Evolutionary conservation across 2,888 invertebrate species (phyloP).

Genomic region (Erynnis tages): DNA sequence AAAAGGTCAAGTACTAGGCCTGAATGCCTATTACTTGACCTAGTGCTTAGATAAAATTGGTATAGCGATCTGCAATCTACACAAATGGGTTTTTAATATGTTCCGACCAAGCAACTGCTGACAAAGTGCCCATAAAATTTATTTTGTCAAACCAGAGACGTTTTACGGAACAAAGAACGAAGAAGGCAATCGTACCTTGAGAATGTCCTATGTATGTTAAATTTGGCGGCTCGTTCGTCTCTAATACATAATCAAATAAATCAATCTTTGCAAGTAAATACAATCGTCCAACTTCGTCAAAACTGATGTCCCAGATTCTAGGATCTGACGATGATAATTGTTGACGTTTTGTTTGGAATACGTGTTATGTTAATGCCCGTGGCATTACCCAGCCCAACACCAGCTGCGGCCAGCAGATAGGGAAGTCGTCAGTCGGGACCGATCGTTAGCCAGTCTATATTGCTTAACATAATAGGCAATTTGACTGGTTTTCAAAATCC

Average conservation of each 20-base stretch:
- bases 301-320: slow-evolving; percentile 87
- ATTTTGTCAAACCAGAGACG: slow-evolving; percentile 83
- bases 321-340: slow-evolving; percentile 28
- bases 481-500: no score
- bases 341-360: not conserved
- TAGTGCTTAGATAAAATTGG: slow-evolving; percentile 37
- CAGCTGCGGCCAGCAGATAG: slow-evolving; percentile 1
- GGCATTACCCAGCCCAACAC: slow-evolving; percentile 4
- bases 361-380: not conserved
- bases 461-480: no score
- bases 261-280: slow-evolving; percentile 92
- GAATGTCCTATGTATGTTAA: slow-evolving; percentile 65
- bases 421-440: slow-evolving; percentile 3
- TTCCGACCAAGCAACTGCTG: slow-evolving; percentile 83
- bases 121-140: slow-evolving; percentile 81
- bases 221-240: slow-evolving; percentile 67
- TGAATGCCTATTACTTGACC: not conserved
- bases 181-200: slow-evolving; percentile 61
- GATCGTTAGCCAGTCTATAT: slow-evolving; percentile 13
- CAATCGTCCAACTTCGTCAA: slow-evolving; percentile 89
- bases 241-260: slow-evolving; percentile 85
- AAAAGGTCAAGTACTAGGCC: no score
- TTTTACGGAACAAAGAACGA: slow-evolving; percentile 56
- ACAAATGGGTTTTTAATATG: slow-evolving; percentile 71
- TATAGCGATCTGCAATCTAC: slow-evolving; percentile 58